phyloP scores from a whole-genome alignment of 2,888 invertebrate species.

The Graphium colonna region DNA sequence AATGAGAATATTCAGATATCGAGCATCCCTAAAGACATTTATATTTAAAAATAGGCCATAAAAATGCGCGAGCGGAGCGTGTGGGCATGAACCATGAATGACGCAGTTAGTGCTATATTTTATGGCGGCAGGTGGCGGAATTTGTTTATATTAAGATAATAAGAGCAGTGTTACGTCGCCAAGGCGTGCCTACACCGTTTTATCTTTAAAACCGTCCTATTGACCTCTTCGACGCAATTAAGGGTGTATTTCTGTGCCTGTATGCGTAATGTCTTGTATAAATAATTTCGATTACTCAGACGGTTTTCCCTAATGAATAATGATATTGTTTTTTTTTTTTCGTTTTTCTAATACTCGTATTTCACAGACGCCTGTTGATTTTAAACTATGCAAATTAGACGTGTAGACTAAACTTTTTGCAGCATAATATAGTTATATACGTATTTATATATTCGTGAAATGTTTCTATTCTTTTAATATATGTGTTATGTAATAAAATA shows the following conservation, averaged over 20 bases:
- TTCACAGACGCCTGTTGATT: neutral
- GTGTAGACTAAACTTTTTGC: neutral
- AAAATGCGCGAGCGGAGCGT: constrained; percentile 17
- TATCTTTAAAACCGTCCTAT: constrained; percentile 10
- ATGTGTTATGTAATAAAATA: too few relatives aligned
- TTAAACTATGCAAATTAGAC: neutral
- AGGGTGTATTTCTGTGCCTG: constrained; percentile 9
- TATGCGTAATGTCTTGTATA: constrained; percentile 7
- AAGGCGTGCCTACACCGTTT: constrained; percentile 5
- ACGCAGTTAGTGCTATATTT: constrained; percentile 37
- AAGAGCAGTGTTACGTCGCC: constrained; percentile 20
- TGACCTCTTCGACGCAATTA: constrained; percentile 15
- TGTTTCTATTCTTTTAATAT: too few relatives aligned
- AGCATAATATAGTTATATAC: neutral
- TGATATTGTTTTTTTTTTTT: neutral
- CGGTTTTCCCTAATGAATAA: constrained; percentile 1
- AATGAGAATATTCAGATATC: neutral
- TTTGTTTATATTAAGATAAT: constrained; percentile 30
- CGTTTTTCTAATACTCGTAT: neutral
- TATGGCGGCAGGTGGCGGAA: constrained; percentile 43
- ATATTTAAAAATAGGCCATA: constrained; percentile 20
- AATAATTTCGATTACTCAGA: constrained; percentile 14
- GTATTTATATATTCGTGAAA: too few relatives aligned
- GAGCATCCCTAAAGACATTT: constrained; percentile 9
- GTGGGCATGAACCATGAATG: constrained; percentile 28